phyloP scores from a whole-genome alignment of 2,888 invertebrate genomes.

The Andrena hattorfiana region DNA sequence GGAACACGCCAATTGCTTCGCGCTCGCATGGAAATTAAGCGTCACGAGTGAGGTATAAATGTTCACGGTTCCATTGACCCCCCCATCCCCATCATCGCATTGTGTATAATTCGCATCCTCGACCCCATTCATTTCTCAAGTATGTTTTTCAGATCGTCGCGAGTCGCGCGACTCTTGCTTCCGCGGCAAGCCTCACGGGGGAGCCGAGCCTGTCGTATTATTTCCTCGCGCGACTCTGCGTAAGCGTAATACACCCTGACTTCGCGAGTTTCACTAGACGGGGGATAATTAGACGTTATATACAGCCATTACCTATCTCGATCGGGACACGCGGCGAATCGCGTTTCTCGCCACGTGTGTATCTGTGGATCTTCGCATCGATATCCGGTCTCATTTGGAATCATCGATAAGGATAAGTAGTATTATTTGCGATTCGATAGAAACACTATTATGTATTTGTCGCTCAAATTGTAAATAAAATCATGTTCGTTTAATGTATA shows the following conservation, averaged over 20 bases:
- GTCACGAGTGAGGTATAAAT: constrained; percentile 30
- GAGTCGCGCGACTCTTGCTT: constrained; percentile 14
- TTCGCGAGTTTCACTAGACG: background rate
- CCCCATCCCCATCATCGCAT: constrained; percentile 41
- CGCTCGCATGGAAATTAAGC: constrained; percentile 37
- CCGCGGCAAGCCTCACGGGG: background rate
- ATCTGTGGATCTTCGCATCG: constrained; percentile 32
- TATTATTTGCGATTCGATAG: constrained; percentile 70
- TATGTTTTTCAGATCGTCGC: constrained; percentile 16
- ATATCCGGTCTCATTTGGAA: constrained; percentile 59
- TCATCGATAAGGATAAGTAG: constrained; percentile 60
- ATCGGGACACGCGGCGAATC: background rate
- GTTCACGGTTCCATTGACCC: constrained; percentile 35
- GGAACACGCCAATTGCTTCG: constrained; percentile 45
- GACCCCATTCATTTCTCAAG: constrained; percentile 30
- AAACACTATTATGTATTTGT: constrained; percentile 74
- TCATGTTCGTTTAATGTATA: constrained; percentile 76
- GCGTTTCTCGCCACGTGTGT: background rate
- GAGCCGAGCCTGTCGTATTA: constrained; percentile 28
- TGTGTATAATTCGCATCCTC: constrained; percentile 57
- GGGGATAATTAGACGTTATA: constrained; percentile 19
- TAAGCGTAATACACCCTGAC: constrained; percentile 11
- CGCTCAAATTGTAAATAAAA: constrained; percentile 80
- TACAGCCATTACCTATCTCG: constrained; percentile 2
- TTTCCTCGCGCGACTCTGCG: constrained; percentile 38